A percentile compares a stretch with the other conserved stretches of the same genome.
Conservation (phyloP, 2,113 vertebrate species). For the Sinocyclocheilus anophthalmus region DNA sequence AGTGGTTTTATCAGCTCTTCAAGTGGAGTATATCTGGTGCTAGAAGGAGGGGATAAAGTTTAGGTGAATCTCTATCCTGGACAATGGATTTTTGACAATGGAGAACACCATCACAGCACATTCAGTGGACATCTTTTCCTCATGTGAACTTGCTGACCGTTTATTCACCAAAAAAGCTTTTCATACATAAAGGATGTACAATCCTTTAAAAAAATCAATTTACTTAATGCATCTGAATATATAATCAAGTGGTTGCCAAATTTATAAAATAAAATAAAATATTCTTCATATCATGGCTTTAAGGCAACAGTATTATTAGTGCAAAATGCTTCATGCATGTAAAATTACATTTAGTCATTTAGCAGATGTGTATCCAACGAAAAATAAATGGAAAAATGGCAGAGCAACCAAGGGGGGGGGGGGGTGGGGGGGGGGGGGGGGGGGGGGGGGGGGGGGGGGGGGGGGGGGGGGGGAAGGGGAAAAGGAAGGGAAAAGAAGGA, state of each 20-base stretch:
- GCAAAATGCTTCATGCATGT: neutral
- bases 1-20: neutral
- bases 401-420: neutral
- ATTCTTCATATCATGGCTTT: neutral
- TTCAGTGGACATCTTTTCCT: slow-evolving; percentile 36
- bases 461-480: too few relatives aligned
- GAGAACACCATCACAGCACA: slow-evolving; percentile 47
- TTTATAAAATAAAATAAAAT: neutral
- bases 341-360: too few relatives aligned
- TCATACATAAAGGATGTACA: neutral
- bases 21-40: slow-evolving; percentile 33
- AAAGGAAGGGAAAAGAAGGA: too few relatives aligned
- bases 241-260: neutral
- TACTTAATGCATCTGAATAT: neutral
- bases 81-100: slow-evolving; percentile 33
- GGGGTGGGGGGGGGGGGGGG: too few relatives aligned
- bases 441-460: too few relatives aligned
- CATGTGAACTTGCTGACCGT: neutral
- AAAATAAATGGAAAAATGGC: neutral
- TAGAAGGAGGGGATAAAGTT: neutral
- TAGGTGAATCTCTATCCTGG: slow-evolving; percentile 10
- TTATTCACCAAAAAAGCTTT: neutral
- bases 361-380: too few relatives aligned
- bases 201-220: neutral
- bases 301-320: neutral